These are phyloP conservation scores for Calephelis perditalis DNA, from an alignment of 2,888 invertebrate species.

Conservation along the genomic window DNA sequence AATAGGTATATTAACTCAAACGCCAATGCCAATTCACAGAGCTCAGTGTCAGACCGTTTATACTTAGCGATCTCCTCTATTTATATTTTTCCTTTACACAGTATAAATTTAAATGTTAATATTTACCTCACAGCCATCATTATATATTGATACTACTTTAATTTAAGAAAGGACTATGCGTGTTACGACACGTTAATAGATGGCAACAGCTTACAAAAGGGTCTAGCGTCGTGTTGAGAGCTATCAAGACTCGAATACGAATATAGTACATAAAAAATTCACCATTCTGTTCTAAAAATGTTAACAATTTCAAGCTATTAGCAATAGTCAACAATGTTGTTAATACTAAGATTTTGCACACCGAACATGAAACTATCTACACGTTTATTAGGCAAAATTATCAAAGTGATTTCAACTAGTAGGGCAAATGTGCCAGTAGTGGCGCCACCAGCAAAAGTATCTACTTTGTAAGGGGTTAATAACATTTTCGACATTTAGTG, in stretches of 20 bases:
- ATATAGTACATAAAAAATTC: conserved; percentile 73
- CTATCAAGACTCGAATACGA: conserved; percentile 54
- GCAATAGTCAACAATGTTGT: conserved; percentile 78
- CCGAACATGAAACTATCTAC: conserved; percentile 60
- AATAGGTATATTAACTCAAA: conserved; percentile 16
- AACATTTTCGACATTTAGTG: conserved; percentile 1
- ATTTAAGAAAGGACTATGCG: conserved; percentile 70
- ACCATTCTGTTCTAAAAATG: conserved; percentile 74
- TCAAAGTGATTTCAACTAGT: conserved; percentile 7
- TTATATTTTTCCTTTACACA: conserved; percentile 65
- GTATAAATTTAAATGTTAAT: conserved; percentile 76
- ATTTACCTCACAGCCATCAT: conserved; percentile 78
- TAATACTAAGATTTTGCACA: conserved; percentile 73
- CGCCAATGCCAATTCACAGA: conserved; percentile 35
- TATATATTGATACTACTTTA: conserved; percentile 77
- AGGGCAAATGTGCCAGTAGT: background rate
- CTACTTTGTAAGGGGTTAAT: background rate
- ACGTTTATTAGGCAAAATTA: conserved; percentile 34
- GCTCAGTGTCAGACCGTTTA: conserved; percentile 42
- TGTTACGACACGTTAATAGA: conserved; percentile 66
- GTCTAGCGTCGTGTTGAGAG: conserved; percentile 68
- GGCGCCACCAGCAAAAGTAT: conserved; percentile 10
- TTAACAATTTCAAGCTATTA: conserved; percentile 78
- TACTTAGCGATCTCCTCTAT: conserved; percentile 53
- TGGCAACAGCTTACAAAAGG: conserved; percentile 73